phyloP scores from a whole-genome alignment of 2,888 invertebrate genomes.

The Chydorus sphaericus region DNA sequence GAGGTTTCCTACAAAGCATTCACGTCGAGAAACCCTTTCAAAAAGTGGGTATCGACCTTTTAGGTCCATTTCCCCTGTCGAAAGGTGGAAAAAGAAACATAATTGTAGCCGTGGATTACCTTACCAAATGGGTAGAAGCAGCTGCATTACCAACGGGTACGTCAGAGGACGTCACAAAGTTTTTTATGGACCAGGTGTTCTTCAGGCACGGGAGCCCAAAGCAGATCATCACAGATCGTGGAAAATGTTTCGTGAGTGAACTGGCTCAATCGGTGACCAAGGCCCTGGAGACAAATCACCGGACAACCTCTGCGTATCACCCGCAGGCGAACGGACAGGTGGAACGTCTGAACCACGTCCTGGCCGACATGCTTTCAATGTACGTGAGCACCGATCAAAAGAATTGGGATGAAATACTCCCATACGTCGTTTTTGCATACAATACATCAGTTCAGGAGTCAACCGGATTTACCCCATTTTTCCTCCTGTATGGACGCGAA shows the following conservation, averaged over 20 bases:
- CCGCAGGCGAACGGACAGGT: conserved; percentile 20
- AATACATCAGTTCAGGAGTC: conserved; percentile 18
- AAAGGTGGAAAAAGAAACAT: conserved; percentile 16
- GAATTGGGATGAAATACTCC: conserved; percentile 19
- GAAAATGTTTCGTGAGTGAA: conserved; percentile 17
- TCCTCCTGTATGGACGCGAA: conserved; percentile 17
- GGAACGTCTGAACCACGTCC: conserved; percentile 20
- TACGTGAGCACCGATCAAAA: conserved; percentile 17
- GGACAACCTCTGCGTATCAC: conserved; percentile 20
- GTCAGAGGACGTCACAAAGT: conserved; percentile 18
- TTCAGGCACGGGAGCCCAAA: conserved; percentile 16
- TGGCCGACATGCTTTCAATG: conserved; percentile 19
- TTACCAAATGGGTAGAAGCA: conserved; percentile 20
- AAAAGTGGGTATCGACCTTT: conserved; percentile 18
- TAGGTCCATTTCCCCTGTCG: conserved; percentile 19
- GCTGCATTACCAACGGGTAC: conserved; percentile 18
- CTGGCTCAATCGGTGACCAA: conserved; percentile 14
- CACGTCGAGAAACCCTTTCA: conserved; percentile 19
- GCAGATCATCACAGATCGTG: conserved; percentile 18
- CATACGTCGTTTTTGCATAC: conserved; percentile 17
- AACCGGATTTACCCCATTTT: conserved; percentile 18
- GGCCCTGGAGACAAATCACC: conserved; percentile 16
- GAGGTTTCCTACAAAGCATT: conserved; percentile 1
- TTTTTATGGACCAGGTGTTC: conserved; percentile 17
- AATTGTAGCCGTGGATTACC: conserved; percentile 19